Evolutionary conservation across 1,140 invertebrate genomes (phyloP).

Genomic region (Hyphantria cunea): DNA sequence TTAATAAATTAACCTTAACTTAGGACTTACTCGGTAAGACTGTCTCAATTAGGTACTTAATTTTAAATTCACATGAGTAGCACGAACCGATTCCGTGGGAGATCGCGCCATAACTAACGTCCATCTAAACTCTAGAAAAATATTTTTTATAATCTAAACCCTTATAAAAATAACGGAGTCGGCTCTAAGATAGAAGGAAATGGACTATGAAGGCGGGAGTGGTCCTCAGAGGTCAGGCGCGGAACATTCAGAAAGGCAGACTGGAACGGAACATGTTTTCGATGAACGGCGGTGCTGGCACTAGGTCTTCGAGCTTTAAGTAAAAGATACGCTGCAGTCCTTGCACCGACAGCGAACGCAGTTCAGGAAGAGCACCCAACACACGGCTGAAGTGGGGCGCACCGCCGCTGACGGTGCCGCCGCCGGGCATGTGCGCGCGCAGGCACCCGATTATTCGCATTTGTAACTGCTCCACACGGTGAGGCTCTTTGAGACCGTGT

Average conservation of each 20-base stretch:
- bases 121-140: conserved; percentile 74
- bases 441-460: conserved; percentile 97
- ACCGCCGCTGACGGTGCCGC: conserved; percentile 94
- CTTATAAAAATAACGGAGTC: conserved; percentile 79
- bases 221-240: conserved; percentile 57
- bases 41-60: conserved; percentile 51
- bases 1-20: conserved; percentile 77
- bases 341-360: conserved; percentile 95
- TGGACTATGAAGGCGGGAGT: conserved; percentile 67
- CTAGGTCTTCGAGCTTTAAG: conserved; percentile 95
- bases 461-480: conserved; percentile 95
- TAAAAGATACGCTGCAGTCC: conserved; percentile 97
- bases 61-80: conserved; percentile 60
- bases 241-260: conserved; percentile 90
- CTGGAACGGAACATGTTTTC: conserved; percentile 97
- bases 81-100: conserved; percentile 73
- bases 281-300: conserved; percentile 94
- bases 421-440: conserved; percentile 95
- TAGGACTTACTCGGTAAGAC: conserved; percentile 63
- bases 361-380: conserved; percentile 94
- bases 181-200: conserved; percentile 63
- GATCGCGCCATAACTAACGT: conserved; percentile 69
- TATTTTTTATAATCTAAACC: conserved; percentile 71
- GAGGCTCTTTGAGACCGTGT: conserved; percentile 94
- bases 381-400: conserved; percentile 96